A percentile compares a stretch with the other conserved stretches of the same genome.
Evolutionary conservation across 2,113 vertebrate species (phyloP).

Genomic region (Cynoglossus semilaevis): DNA sequence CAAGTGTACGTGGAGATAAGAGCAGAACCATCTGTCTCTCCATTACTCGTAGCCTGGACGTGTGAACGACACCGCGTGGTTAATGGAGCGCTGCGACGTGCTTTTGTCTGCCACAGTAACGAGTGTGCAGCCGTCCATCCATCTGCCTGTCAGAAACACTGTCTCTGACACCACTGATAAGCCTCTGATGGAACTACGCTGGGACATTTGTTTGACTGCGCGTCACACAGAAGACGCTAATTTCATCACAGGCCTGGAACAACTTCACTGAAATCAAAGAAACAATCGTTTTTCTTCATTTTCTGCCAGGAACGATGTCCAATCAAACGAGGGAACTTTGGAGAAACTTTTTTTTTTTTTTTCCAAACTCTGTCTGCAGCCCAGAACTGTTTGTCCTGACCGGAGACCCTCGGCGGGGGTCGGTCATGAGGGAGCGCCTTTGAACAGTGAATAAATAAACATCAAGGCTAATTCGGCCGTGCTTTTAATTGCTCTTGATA

Average conservation of each 20-base stretch:
- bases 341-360: too few species aligned
- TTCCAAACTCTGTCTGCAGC: too few species aligned
- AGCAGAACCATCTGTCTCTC: conserved; percentile 59
- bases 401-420: too few species aligned
- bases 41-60: conserved; percentile 34
- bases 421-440: too few species aligned
- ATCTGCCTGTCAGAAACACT: conserved; percentile 33
- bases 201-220: conserved; percentile 11
- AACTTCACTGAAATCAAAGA: background rate
- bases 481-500: too few species aligned
- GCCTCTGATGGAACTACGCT: conserved; percentile 29
- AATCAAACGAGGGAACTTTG: too few species aligned
- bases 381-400: too few species aligned
- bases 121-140: conserved; percentile 37
- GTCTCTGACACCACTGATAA: conserved; percentile 31
- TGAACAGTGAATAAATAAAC: too few species aligned
- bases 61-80: conserved; percentile 43
- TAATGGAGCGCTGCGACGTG: conserved; percentile 50
- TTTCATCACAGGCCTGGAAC: conserved; percentile 19
- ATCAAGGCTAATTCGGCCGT: too few species aligned
- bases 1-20: conserved; percentile 36
- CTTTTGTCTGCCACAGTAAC: conserved; percentile 45
- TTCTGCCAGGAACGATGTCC: too few species aligned
- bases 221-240: background rate
- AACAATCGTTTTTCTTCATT: conserved; percentile 11